Base-by-base conservation (phyloP, 1,140 invertebrate genomes). In the Drosophila ogumai region DNA sequence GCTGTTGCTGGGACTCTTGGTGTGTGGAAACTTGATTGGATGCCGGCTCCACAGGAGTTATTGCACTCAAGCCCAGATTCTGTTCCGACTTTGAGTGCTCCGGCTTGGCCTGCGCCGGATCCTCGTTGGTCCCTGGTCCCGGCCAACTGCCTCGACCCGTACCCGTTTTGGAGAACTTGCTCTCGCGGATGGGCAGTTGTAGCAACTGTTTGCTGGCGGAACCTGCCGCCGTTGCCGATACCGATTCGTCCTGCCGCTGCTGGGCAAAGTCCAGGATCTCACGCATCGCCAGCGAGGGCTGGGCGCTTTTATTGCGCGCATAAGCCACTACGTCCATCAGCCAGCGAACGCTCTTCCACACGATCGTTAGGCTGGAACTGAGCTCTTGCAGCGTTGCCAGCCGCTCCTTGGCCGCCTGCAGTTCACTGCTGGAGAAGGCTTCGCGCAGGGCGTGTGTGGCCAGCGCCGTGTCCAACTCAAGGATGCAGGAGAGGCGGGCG, bases 311-410 rank as follows among this genome's bases (percentile, higher is more conserved):
- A 90, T 99, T 98, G 60, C 98, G 94, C 1, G 98, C 98, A 91
- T 98, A 98, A 1, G 97, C 96, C 41, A 99, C 97, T 3, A 98
- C 95, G 82, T 99, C 98, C 94, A 98, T 97, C 1, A 99, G 94
- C 98, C 98, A 99, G 13, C 99, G 95, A 4, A 97, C 96, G 25
- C 96, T 95, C 90, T 98, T 98, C 98, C 98, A 99, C 2, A 97
- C 95, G 0, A 94, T 91, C 77, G 98, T 98, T 12, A 98, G 93
- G 82, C 96, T 96, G 1, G 94, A 93, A 90, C 98, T 97, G 6
- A 98, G 94, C 57, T 97, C 96, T 88, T 98, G 96, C 17, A 99
- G 92, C 80, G 96, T 96, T 2, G 95, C 93, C 12, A 99, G 92
- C 40, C 97, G 95, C 73, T 98, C 96, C 91, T 97, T 98, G 9